Base-by-base conservation (phyloP, 2,888 invertebrate genomes). In the Crocallis elinguaria region DNA sequence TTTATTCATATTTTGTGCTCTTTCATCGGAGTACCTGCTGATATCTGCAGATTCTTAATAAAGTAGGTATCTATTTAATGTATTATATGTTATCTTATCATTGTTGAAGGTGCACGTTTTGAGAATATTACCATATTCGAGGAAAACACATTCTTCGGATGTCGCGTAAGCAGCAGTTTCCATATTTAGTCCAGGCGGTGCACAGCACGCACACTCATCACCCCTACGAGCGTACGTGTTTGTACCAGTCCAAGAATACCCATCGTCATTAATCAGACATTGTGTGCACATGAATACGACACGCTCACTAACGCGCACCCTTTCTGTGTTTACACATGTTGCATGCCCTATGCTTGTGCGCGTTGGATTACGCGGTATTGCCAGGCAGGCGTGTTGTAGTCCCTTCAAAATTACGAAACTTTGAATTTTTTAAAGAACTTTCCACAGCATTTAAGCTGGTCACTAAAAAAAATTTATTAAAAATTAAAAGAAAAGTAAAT, bases 141-240 rank as follows among this genome's bases (percentile, higher is more conserved):
- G 57, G 56, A 65, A 64, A 55, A 67, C 61, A 63, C 66, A 73
- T 67, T 69, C 71, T 70, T 57, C 65, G 66, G 70, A 74, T 76
- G 78, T 77, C 82, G 76, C 77, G 79, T 82, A 75, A 74, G 67
- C 64, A 61, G 68, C 73, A 71, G 70, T 77, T 80, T 80, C 80
- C 82, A 82, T 75, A 71, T 82, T 77, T 79, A 79, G 73, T 73
- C 66, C 68, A 77, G 74, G 79, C 69, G 68, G 62, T 66, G 60
- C 62, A n/a, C n/a, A n/a, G 61, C 60, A 62, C 29, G 5, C 68
- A 66, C 66, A 63, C 64, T 68, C 66, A 60, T 35, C 36, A 54
- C 32, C 43, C 54, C 44, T 44, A 43, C 48, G 3, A 13, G 8
- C 33, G 27, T 29, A 37, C 7, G 19, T 57, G 57, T 45, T 62